Conservation (phyloP, 2,888 invertebrate species). For the Cephalotes varians region DNA sequence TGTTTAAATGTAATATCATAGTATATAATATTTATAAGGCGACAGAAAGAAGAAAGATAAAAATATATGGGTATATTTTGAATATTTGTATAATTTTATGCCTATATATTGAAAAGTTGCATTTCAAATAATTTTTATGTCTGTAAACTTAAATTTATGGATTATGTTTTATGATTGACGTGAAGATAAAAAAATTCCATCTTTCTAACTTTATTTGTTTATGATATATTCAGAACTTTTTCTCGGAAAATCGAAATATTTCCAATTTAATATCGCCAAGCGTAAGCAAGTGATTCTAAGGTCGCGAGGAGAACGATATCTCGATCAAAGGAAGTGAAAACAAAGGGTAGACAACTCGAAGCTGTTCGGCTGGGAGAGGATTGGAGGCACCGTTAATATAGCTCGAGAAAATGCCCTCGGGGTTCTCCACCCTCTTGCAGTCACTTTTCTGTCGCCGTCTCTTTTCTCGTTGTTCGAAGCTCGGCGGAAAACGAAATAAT, state of each 20-base stretch:
- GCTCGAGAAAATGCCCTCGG: conserved; percentile 13
- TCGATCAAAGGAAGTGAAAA: conserved; percentile 21
- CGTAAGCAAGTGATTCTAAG: conserved; percentile 9
- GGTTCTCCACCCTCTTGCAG: background rate
- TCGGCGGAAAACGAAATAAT: conserved; percentile 67
- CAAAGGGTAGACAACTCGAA: conserved; percentile 21
- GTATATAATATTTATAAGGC: too few species aligned
- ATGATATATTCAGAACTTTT: background rate
- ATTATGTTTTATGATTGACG: background rate
- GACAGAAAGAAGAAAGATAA: background rate
- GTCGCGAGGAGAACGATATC: background rate
- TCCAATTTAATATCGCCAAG: conserved; percentile 17
- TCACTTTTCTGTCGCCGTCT: conserved; percentile 7
- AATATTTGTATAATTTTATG: background rate
- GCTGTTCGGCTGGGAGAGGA: conserved; percentile 24
- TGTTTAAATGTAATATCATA: background rate
- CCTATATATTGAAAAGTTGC: background rate
- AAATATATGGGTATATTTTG: background rate
- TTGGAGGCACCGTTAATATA: conserved; percentile 17
- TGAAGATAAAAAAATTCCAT: background rate
- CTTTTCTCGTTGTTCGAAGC: background rate
- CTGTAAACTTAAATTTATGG: background rate
- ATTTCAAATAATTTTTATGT: background rate
- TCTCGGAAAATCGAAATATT: background rate
- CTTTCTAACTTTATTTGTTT: background rate